Evolutionary conservation across 1,140 invertebrate genomes (phyloP), one percentile per base, ranked within the genome.

Genomic region (Drosophila prosaltans): DNA sequence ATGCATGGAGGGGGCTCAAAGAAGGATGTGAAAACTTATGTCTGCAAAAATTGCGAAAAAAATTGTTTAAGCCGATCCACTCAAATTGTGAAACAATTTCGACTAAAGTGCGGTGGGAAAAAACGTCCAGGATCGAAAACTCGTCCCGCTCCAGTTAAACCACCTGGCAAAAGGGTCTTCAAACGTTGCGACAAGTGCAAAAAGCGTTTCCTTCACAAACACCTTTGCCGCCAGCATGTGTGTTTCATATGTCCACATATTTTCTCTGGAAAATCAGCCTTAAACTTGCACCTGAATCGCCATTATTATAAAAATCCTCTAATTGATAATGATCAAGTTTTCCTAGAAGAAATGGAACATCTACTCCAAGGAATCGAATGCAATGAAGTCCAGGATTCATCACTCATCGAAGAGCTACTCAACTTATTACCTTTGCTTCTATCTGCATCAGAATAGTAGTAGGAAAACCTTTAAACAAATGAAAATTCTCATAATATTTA

Each of bases 301-400:
- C 45, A 51, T 10, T 1, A 36, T 26, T 9, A 51, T 36, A 4
- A 45, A 3, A 26, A 45, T 39, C 2, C 24, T 3, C 5, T 26
- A 2, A 32, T n/a, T 8, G 10, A 6, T 1, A 69, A 61, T n/a
- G 60, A 71, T 24, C 11, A 39, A 7, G 16, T 48, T 2, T 74
- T 66, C 59, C 5, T 81, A 1, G 55, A 80, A 1, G 78, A 81
- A 9, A 45, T 81, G n/a, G 30, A 72, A 16, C 61, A 66, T 21
- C 58, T 81, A 7, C 5, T 80, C 1, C 9, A 16, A 0, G 43
- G 48, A 26, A 72, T 81, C 30, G 72, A 80, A 41, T 62, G 65
- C 26, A 69, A 74, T 5, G 64, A 61, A 1, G 9, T 74, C 6
- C 2, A 60, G 1, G 55, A 80, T 21, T 45, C 64, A 2, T 10